Percentiles rank a stretch among this genome's conserved stretches.
Evolutionary conservation across 2,113 vertebrate species (phyloP).

Genomic region (Sceloporus undulatus): DNA sequence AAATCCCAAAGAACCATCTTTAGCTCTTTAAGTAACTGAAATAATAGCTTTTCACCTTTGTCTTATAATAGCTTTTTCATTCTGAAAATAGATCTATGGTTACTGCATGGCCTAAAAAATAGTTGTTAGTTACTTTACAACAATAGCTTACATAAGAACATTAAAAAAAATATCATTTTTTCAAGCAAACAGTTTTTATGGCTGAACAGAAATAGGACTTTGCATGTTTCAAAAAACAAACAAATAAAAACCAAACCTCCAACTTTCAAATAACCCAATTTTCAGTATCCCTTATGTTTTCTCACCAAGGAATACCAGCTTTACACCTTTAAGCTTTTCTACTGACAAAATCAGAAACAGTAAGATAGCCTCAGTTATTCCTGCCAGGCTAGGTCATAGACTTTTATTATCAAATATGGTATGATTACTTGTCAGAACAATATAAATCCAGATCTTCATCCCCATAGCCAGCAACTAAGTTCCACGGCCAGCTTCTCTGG

Average conservation of each 20-base stretch:
- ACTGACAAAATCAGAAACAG: neutral
- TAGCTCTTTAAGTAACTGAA: conserved; percentile 6
- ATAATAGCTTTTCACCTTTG: neutral
- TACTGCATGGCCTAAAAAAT: neutral
- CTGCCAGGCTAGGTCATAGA: neutral
- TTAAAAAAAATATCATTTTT: neutral
- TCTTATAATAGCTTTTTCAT: neutral
- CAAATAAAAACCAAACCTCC: too few species aligned
- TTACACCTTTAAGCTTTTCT: neutral
- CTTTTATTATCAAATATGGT: neutral
- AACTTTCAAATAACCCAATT: too few species aligned
- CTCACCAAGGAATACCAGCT: neutral
- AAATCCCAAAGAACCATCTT: neutral
- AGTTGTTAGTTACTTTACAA: neutral
- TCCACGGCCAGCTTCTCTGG: neutral
- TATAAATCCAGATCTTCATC: neutral
- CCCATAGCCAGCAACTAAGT: too few species aligned
- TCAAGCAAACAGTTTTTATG: neutral
- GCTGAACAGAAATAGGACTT: neutral
- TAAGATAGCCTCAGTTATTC: neutral
- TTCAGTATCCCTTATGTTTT: neutral
- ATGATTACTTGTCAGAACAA: neutral
- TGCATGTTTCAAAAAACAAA: neutral
- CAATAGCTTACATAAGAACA: neutral
- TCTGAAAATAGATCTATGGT: neutral